Percentiles rank a stretch among this genome's conserved stretches.
Conservation (phyloP, 2,888 invertebrate genomes). For the Omphaloscelis lunosa region DNA sequence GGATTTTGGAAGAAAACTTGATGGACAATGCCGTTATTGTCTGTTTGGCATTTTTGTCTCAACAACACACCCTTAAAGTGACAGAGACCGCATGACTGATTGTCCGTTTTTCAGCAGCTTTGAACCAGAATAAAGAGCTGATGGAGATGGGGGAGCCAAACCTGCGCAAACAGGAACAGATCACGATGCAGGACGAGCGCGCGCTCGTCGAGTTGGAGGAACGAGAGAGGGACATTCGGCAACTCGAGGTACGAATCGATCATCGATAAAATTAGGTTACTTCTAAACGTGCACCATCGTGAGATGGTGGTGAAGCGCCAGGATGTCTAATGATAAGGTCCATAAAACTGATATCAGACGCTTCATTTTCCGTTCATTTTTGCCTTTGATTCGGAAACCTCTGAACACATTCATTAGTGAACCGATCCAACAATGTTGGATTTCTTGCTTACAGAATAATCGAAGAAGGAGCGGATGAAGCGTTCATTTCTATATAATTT, state of each 20-base stretch:
- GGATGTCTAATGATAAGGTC: background rate
- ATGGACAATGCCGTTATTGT: background rate
- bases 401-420: background rate
- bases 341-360: background rate
- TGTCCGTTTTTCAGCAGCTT: background rate
- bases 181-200: constrained; percentile 95
- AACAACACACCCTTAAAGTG: background rate
- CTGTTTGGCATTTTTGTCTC: background rate
- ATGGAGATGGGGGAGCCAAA: constrained; percentile 79
- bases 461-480: background rate
- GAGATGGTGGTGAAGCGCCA: background rate
- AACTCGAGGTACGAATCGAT: constrained; percentile 93
- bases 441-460: too few species aligned
- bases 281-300: background rate
- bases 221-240: constrained; percentile 96
- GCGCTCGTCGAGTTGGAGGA: constrained; percentile 96
- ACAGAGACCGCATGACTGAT: background rate
- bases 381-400: background rate
- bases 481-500: background rate
- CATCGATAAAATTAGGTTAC: background rate
- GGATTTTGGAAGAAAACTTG: background rate
- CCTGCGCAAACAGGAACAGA: constrained; percentile 91
- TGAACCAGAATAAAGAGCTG: constrained; percentile 75
- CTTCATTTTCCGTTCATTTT: background rate
- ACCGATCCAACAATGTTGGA: background rate